Percentiles rank a stretch among this genome's conserved stretches.
Evolutionary conservation across 2,888 invertebrate genomes (phyloP).

Genomic region (Aspidapion aeneum): DNA sequence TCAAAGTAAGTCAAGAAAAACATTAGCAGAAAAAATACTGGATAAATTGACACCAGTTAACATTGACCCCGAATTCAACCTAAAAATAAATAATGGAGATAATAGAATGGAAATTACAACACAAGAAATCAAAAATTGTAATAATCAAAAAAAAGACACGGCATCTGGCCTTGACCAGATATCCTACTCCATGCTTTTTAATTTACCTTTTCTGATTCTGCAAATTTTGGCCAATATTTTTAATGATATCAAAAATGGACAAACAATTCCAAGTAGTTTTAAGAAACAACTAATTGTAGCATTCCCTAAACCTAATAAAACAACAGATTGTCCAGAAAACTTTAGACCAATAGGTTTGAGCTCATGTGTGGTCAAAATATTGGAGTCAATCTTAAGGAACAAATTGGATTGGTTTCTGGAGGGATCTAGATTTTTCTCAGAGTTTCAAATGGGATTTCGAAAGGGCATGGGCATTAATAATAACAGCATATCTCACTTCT

Average conservation of each 20-base stretch:
- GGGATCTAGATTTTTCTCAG: neutral
- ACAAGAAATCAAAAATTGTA: too few species aligned
- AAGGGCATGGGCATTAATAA: neutral
- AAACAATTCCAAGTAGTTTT: neutral
- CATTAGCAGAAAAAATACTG: neutral
- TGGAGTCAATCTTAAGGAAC: neutral
- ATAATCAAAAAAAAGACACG: neutral
- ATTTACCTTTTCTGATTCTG: neutral
- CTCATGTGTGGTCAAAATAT: neutral
- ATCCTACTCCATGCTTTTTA: neutral
- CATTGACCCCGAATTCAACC: neutral
- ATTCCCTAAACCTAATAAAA: neutral
- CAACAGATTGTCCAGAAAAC: neutral
- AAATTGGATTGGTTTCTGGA: conserved; percentile 1
- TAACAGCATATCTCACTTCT: neutral
- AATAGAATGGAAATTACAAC: neutral
- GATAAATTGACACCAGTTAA: neutral
- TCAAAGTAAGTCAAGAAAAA: neutral
- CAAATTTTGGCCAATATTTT: neutral
- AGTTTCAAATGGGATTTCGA: conserved; percentile 7
- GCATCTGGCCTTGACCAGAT: neutral
- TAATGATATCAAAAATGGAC: neutral
- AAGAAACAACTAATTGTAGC: neutral
- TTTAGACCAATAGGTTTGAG: neutral
- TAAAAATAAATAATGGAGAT: neutral